Conservation (phyloP, 2,888 invertebrate genomes). For the Prosopocoilus inquinatus region DNA sequence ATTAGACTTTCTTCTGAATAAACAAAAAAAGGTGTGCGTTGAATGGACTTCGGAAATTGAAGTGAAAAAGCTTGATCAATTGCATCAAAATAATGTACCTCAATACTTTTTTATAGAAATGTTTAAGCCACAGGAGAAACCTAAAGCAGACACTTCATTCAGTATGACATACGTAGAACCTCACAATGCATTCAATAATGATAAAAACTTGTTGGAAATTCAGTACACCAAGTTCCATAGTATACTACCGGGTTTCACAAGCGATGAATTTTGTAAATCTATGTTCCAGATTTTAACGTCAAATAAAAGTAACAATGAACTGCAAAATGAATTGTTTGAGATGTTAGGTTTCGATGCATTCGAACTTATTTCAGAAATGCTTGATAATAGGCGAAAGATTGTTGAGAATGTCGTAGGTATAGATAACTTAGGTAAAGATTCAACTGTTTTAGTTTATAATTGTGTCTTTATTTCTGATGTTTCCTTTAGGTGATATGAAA, state of each 20-base stretch:
- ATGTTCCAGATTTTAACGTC: slow-evolving; percentile 60
- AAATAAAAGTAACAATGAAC: slow-evolving; percentile 51
- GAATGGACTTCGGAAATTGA: slow-evolving; percentile 4
- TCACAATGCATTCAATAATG: slow-evolving; percentile 1
- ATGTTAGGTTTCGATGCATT: slow-evolving; percentile 77
- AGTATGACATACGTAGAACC: slow-evolving; percentile 15
- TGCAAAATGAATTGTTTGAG: slow-evolving; percentile 85
- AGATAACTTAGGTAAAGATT: slow-evolving; percentile 1
- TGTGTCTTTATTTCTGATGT: background rate
- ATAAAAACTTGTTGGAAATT: slow-evolving; percentile 19
- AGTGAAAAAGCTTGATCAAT: background rate
- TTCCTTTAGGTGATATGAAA: background rate
- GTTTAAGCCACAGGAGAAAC: slow-evolving; percentile 8
- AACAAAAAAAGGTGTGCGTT: slow-evolving; percentile 2
- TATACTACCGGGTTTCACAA: slow-evolving; percentile 50
- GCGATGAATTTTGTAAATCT: slow-evolving; percentile 59
- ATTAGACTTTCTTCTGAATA: slow-evolving; percentile 22
- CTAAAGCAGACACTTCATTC: slow-evolving; percentile 8
- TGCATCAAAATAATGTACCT: slow-evolving; percentile 2
- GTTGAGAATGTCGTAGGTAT: slow-evolving; percentile 14
- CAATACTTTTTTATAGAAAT: slow-evolving; percentile 16
- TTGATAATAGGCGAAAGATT: slow-evolving; percentile 37
- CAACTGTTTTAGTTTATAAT: background rate
- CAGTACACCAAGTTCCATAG: slow-evolving; percentile 16
- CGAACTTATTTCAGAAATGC: slow-evolving; percentile 44